A percentile compares a stretch with the other conserved stretches of the same genome.
phyloP scores from a whole-genome alignment of 2,888 invertebrate species.

The Monoplex corrugatus region DNA sequence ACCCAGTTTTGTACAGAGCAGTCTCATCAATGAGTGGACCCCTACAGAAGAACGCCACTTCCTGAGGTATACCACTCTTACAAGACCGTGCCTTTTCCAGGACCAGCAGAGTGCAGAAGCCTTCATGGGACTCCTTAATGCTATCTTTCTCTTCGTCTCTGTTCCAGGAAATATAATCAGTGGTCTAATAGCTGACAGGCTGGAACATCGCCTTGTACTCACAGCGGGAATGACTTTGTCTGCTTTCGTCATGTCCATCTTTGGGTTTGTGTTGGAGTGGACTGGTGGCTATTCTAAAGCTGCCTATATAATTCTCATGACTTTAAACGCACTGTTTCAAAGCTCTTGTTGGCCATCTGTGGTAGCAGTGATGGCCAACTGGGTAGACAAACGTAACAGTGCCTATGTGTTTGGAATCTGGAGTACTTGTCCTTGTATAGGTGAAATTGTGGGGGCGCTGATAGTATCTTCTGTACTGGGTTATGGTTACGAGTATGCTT shows the following conservation, averaged over 20 bases:
- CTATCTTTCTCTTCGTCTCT: slow-evolving; percentile 79
- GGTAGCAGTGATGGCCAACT: slow-evolving; percentile 83
- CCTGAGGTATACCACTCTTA: too few relatives aligned
- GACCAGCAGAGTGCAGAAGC: slow-evolving; percentile 68
- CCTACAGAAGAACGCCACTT: slow-evolving; percentile 50
- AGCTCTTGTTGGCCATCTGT: slow-evolving; percentile 83
- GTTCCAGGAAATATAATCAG: slow-evolving; percentile 82
- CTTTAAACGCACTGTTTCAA: slow-evolving; percentile 83
- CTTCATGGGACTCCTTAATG: slow-evolving; percentile 79
- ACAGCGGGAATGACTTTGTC: slow-evolving; percentile 1
- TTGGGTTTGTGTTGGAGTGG: slow-evolving; percentile 82
- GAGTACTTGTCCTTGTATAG: slow-evolving; percentile 83
- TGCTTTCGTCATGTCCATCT: slow-evolving; percentile 78
- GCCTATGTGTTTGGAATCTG: slow-evolving; percentile 83
- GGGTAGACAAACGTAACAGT: slow-evolving; percentile 82
- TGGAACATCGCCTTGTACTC: slow-evolving; percentile 46
- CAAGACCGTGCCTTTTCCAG: too few relatives aligned
- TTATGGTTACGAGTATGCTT: slow-evolving; percentile 83
- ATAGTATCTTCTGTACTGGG: slow-evolving; percentile 81
- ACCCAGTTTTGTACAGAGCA: slow-evolving; percentile 81
- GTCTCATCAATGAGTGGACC: slow-evolving; percentile 80
- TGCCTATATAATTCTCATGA: slow-evolving; percentile 81
- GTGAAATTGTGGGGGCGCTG: slow-evolving; percentile 83
- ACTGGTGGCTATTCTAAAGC: slow-evolving; percentile 80
- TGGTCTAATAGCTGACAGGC: slow-evolving; percentile 83